Conservation (phyloP, 2,888 invertebrate species). For the Nemotelus nigrinus region DNA sequence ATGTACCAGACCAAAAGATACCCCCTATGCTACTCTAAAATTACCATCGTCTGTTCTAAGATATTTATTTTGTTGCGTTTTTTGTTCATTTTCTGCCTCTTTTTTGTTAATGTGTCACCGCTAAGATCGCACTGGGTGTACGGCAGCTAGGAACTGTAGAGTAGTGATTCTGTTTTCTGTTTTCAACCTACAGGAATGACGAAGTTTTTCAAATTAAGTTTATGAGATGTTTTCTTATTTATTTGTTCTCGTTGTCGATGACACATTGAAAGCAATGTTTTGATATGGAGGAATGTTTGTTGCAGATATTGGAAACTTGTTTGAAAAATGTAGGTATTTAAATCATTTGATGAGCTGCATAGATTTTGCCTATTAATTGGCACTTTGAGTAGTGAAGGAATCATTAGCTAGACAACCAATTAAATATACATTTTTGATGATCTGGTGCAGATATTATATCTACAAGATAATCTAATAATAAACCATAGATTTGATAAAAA, state of each 20-base stretch:
- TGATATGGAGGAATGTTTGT: not conserved
- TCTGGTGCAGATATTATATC: no score
- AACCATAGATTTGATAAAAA: no score
- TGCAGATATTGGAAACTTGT: no score
- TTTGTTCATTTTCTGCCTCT: not conserved
- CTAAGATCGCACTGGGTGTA: not conserved
- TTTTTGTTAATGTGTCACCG: constrained; percentile 34
- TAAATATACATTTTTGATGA: no score
- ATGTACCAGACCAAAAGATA: not conserved
- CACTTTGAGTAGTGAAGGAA: no score
- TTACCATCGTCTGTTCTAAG: constrained; percentile 10
- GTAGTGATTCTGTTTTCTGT: not conserved
- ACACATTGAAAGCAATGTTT: not conserved
- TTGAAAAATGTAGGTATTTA: no score
- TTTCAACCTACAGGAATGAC: not conserved
- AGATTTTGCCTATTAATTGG: no score
- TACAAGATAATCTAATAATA: no score
- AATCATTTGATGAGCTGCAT: no score
- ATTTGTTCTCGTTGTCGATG: not conserved
- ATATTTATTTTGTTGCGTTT: no score
- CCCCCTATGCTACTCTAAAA: constrained; percentile 37
- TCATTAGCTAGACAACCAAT: no score
- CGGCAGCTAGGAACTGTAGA: not conserved
- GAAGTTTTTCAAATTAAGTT: constrained; percentile 16
- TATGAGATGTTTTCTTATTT: not conserved